These are phyloP conservation scores for Bos javanicus DNA, from an alignment of 2,113 vertebrate species.

Conservation along the genomic window DNA sequence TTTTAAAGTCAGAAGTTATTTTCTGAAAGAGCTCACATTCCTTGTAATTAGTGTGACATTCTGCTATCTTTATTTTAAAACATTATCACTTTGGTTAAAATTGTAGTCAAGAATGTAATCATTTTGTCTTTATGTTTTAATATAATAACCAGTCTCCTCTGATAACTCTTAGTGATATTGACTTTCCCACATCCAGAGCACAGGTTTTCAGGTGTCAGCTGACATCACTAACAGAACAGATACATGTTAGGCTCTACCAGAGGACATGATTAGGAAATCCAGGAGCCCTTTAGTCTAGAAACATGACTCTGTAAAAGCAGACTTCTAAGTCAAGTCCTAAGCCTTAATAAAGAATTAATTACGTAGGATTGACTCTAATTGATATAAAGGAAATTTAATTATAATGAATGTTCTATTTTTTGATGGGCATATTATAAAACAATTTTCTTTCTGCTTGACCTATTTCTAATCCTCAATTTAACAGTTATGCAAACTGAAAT, in stretches of 20 bases:
- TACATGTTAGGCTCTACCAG: background rate
- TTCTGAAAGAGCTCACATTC: background rate
- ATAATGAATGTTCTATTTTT: background rate
- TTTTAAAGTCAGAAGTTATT: background rate
- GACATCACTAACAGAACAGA: background rate
- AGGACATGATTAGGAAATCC: background rate
- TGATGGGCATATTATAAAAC: background rate
- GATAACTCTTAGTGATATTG: background rate
- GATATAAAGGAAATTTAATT: background rate
- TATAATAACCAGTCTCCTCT: background rate
- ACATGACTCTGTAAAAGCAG: background rate
- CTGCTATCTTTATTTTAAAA: slow-evolving; percentile 30
- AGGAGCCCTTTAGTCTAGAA: background rate
- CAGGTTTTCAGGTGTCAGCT: background rate
- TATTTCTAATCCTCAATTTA: background rate
- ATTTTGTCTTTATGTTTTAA: background rate
- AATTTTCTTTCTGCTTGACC: background rate
- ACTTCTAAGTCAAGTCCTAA: background rate
- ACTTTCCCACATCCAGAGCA: background rate
- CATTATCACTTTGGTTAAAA: background rate
- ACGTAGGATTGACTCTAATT: background rate
- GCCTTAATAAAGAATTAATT: background rate
- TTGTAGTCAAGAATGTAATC: background rate
- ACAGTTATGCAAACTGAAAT: background rate
- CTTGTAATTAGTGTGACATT: background rate